phyloP scores from a whole-genome alignment of 2,888 invertebrate genomes.

The Dichetophora obliterata region DNA sequence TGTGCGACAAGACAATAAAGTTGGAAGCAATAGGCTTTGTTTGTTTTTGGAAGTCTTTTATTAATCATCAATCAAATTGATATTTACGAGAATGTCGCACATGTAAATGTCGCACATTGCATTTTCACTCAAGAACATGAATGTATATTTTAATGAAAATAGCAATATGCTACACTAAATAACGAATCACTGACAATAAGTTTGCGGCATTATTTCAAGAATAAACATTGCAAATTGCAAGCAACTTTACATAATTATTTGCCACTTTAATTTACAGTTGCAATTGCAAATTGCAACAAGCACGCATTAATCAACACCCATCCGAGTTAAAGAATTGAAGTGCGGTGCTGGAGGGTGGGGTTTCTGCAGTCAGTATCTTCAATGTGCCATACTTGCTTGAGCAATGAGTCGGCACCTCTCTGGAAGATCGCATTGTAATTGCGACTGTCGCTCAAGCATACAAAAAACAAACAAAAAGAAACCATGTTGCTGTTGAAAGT shows the following conservation, averaged over 20 bases:
- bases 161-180: background rate
- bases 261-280: constrained; percentile 58
- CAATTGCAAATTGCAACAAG: constrained; percentile 46
- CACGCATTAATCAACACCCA: constrained; percentile 47
- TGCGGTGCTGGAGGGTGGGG: background rate
- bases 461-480: too few species aligned
- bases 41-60: background rate
- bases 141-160: too few species aligned
- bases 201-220: constrained; percentile 49
- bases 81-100: background rate
- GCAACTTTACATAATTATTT: constrained; percentile 62
- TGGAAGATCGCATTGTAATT: background rate
- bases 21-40: background rate
- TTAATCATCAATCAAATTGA: background rate
- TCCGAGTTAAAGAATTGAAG: background rate
- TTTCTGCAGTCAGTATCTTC: constrained; percentile 28
- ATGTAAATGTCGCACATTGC: background rate
- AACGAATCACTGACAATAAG: constrained; percentile 49
- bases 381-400: background rate
- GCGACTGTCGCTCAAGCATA: background rate
- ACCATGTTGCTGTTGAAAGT: background rate
- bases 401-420: background rate
- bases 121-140: background rate
- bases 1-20: constrained; percentile 16
- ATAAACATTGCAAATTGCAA: constrained; percentile 56